Evolutionary conservation across 2,797 vertebrate genomes (phyloP).

Genomic region (Mormyrus hasselquistii): DNA sequence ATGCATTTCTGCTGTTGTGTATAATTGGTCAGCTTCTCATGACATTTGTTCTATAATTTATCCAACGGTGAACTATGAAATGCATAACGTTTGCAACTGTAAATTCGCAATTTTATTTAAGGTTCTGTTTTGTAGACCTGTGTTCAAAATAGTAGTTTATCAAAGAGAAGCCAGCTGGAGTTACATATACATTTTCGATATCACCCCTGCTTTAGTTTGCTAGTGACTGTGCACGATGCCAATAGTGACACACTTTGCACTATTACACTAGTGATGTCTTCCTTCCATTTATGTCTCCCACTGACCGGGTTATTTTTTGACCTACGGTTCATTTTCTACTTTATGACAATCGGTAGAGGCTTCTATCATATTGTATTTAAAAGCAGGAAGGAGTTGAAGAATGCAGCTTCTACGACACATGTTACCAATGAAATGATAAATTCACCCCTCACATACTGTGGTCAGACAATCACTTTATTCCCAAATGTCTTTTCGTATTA

Average conservation of each 20-base stretch:
- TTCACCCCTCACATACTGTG: not conserved
- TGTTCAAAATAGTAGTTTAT: constrained; percentile 4
- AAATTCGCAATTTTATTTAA: constrained; percentile 21
- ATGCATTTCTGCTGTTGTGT: constrained; percentile 36
- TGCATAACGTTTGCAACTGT: constrained; percentile 46
- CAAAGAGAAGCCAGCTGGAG: not conserved
- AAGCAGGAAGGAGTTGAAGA: not conserved
- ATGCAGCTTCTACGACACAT: not conserved
- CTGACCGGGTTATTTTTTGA: not conserved
- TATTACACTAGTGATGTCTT: not conserved
- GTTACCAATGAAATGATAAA: not conserved
- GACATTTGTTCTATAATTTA: constrained; percentile 45
- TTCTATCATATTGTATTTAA: not conserved
- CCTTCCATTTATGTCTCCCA: not conserved
- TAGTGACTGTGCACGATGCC: not conserved
- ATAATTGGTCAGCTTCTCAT: constrained; percentile 49
- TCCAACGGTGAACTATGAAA: constrained; percentile 43
- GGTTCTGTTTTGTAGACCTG: constrained; percentile 18
- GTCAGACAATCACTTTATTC: not conserved
- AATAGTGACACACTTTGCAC: not conserved
- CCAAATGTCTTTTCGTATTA: not conserved
- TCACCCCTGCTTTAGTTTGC: not conserved
- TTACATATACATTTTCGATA: constrained; percentile 5
- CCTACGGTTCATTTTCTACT: not conserved
- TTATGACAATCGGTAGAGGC: not conserved